Percentiles rank a stretch among this genome's conserved stretches.
phyloP scores from a whole-genome alignment of 2,888 invertebrate genomes.

The Ormyrus pomaceus region DNA sequence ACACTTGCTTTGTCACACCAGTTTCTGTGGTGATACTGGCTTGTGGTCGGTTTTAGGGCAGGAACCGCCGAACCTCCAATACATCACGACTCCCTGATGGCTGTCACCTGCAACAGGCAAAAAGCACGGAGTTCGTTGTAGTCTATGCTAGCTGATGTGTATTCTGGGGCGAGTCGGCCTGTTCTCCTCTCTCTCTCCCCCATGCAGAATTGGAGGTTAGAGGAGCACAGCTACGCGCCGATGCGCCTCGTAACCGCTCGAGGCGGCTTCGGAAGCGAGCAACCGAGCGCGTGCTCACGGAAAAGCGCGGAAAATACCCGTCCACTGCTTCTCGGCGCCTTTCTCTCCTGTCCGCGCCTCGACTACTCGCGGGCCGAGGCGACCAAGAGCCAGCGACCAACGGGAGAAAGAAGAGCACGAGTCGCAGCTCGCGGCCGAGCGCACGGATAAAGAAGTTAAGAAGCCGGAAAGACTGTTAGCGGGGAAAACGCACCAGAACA shows the following conservation, averaged over 20 bases:
- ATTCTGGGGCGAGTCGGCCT: no score
- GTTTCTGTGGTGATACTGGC: constrained; percentile 66
- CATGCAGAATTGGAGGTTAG: constrained; percentile 2
- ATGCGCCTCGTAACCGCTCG: background rate
- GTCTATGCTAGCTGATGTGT: background rate
- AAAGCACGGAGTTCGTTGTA: background rate
- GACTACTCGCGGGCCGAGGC: background rate
- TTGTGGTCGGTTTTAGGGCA: constrained; percentile 71
- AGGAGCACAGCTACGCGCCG: background rate
- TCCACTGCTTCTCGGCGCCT: background rate
- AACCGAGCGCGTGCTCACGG: background rate
- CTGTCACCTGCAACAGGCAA: constrained; percentile 48
- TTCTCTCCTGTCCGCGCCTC: background rate
- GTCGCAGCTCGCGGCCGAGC: no score
- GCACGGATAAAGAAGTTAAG: no score
- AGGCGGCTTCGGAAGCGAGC: no score
- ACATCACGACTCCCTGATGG: constrained; percentile 69
- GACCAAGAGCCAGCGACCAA: no score
- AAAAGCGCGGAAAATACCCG: background rate
- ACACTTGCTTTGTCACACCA: constrained; percentile 71
- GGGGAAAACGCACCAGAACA: no score
- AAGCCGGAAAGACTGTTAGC: no score
- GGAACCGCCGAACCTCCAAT: constrained; percentile 73
- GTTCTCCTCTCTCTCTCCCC: background rate
- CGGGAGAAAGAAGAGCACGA: no score